Conservation (phyloP, 2,888 invertebrate species). For the Sinhomidia bicolor region DNA sequence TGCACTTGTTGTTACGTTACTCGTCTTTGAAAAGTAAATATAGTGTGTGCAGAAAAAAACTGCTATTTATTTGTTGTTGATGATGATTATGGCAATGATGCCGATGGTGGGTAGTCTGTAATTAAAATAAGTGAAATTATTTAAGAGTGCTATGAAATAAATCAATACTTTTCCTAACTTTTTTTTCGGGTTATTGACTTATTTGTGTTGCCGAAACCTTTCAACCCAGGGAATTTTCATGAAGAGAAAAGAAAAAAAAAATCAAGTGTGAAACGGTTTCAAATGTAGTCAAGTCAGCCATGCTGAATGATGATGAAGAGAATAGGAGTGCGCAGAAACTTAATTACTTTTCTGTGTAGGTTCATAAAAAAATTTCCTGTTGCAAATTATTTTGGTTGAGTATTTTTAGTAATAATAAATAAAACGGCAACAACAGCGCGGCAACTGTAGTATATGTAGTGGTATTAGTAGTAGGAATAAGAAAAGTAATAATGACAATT, state of each 20-base stretch:
- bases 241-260: too few relatives aligned
- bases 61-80: conserved; percentile 9
- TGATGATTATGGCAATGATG: conserved; percentile 2
- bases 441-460: background rate
- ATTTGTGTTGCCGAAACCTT: conserved; percentile 2
- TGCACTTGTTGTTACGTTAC: background rate
- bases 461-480: too few relatives aligned
- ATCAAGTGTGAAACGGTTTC: background rate
- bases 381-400: background rate
- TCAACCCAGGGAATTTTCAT: background rate
- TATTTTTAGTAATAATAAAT: too few relatives aligned
- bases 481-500: conserved; percentile 36
- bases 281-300: background rate
- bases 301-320: background rate
- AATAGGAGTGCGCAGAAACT: background rate
- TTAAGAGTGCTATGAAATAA: conserved; percentile 57
- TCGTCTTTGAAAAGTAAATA: background rate
- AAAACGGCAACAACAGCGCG: too few relatives aligned
- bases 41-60: too few relatives aligned
- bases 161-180: conserved; percentile 26
- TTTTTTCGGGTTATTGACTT: conserved; percentile 70
- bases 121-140: conserved; percentile 68
- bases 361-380: background rate
- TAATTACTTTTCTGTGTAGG: conserved; percentile 14
- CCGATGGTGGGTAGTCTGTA: conserved; percentile 28